Evolutionary conservation across 2,113 vertebrate genomes (phyloP).

Genomic region (Pteruthius melanotis): DNA sequence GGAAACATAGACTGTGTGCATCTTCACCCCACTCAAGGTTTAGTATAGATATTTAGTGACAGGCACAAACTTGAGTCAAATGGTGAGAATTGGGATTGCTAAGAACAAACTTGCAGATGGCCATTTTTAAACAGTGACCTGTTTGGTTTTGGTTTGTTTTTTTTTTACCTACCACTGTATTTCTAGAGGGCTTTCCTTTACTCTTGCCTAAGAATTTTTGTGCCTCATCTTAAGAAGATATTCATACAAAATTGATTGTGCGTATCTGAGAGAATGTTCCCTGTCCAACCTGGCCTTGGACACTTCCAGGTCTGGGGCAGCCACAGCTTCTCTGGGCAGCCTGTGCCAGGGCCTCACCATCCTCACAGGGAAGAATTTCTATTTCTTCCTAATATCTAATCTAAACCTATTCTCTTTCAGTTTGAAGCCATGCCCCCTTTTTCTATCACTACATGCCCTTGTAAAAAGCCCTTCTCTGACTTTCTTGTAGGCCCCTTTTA

Average conservation of each 20-base stretch:
- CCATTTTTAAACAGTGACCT: background rate
- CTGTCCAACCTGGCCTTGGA: rapidly evolving
- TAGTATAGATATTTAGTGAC: background rate
- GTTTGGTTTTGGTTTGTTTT: background rate
- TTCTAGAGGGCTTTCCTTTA: background rate
- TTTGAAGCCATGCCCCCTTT: background rate
- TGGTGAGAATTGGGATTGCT: background rate
- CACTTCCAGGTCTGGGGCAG: background rate
- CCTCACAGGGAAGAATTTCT: background rate
- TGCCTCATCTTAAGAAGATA: background rate
- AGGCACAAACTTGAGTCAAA: background rate
- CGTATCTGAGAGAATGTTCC: background rate
- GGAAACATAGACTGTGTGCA: background rate
- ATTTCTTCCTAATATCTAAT: background rate
- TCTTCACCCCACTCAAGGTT: background rate
- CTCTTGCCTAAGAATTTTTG: background rate
- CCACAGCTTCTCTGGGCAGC: background rate
- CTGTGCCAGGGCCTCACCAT: background rate
- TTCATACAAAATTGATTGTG: background rate
- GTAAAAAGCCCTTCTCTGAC: background rate
- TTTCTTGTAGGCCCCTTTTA: background rate
- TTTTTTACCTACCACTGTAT: background rate
- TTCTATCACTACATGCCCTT: background rate
- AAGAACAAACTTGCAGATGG: background rate
- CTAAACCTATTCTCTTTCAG: background rate